These are phyloP conservation scores for Halotydeus destructor DNA, from an alignment of 1,140 invertebrate species.

Conservation along the genomic window DNA sequence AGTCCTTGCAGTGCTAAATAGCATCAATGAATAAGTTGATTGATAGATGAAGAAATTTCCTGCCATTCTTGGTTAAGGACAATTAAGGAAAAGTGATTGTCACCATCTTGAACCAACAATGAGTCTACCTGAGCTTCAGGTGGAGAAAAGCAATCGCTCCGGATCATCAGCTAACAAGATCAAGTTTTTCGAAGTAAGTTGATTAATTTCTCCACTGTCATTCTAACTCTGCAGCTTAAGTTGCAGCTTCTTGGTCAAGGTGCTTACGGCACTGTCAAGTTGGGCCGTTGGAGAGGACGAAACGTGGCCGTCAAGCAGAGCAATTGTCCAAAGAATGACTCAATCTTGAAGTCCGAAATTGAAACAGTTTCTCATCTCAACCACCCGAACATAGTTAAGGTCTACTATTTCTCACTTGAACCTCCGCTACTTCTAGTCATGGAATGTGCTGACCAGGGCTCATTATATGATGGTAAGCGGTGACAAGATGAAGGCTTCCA, in stretches of 20 bases:
- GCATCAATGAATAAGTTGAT: too few species aligned
- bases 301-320: constrained; percentile 82
- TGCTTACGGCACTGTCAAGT: constrained; percentile 84
- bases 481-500: background rate
- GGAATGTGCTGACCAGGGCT: constrained; percentile 94
- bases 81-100: too few species aligned
- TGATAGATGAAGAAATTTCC: too few species aligned
- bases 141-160: too few species aligned
- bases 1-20: too few species aligned
- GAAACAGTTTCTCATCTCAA: constrained; percentile 62
- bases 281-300: constrained; percentile 59
- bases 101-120: too few species aligned
- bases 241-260: constrained; percentile 53
- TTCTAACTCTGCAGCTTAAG: too few species aligned
- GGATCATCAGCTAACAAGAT: too few species aligned
- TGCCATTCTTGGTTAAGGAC: too few species aligned
- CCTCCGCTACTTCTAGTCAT: constrained; percentile 70
- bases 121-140: too few species aligned
- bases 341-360: constrained; percentile 25
- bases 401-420: constrained; percentile 61
- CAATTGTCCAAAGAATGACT: constrained; percentile 59
- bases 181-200: too few species aligned
- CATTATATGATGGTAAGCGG: constrained; percentile 61
- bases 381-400: constrained; percentile 79
- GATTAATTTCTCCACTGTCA: too few species aligned